Evolutionary conservation across 2,888 invertebrate species (phyloP).

Genomic region (Coelopa pilipes): DNA sequence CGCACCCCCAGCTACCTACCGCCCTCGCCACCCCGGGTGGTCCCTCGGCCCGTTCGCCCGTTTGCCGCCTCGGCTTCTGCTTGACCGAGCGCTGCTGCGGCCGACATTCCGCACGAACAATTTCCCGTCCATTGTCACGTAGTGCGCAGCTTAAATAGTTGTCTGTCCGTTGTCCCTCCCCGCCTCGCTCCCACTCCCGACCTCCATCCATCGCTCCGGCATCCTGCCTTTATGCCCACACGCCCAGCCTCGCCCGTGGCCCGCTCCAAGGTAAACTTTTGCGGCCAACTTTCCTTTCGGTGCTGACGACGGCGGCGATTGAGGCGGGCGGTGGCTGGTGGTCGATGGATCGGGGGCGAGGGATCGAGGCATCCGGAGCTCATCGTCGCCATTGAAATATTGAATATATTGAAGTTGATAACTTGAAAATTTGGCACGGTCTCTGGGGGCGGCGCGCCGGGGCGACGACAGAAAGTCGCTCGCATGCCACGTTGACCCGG

Average conservation of each 20-base stretch:
- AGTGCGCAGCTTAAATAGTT: background rate
- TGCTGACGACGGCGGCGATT: background rate
- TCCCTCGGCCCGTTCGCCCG: too few species aligned
- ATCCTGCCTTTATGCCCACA: too few species aligned
- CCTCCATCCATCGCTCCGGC: too few species aligned
- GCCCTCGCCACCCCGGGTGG: too few species aligned
- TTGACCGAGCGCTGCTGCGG: background rate
- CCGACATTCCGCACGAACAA: slow-evolving; percentile 10
- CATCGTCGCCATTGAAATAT: background rate
- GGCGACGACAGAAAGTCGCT: too few species aligned
- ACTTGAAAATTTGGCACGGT: background rate
- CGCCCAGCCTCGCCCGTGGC: background rate
- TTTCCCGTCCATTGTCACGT: slow-evolving; percentile 1
- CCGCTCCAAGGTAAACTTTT: slow-evolving; percentile 3
- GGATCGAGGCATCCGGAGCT: background rate
- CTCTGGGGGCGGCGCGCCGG: too few species aligned
- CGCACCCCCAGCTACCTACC: too few species aligned
- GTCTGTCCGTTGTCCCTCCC: too few species aligned
- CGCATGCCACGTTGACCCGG: too few species aligned
- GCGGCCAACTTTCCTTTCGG: background rate
- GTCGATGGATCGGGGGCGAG: background rate
- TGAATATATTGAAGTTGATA: background rate
- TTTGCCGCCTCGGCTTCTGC: background rate
- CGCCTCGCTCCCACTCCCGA: too few species aligned
- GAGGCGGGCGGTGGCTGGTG: background rate